Base-by-base conservation (phyloP, 2,888 invertebrate species). In the Sisyra terminalis region DNA sequence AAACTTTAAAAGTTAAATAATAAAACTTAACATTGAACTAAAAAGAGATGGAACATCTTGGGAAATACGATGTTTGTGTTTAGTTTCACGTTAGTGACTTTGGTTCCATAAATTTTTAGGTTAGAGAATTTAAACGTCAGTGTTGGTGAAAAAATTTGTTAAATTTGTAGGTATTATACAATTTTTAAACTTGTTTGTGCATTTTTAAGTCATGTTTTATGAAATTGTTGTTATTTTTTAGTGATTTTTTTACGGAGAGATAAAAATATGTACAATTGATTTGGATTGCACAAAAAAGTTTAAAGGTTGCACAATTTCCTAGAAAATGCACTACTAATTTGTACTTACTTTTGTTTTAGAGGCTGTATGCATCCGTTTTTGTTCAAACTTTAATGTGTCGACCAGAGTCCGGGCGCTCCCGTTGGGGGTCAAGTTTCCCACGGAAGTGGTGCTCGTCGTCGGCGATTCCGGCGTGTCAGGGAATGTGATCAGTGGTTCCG, bases 321-420 rank as follows among this genome's bases (percentile, higher is more conserved):
- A n/a, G 15, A 10, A 37, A 16, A 8, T 37, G 8, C 13, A 37
- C 5, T 16, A 8, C 8, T 11, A 13, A 4, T 15, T 11, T 9
- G 9, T 18, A 50, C 55, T 58, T 53, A 73, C 71, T 60, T 85
- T 79, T 1, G 84, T 82, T 52, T 77, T 76, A 24, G 75, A 75
- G 45, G 83, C 79, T 43, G 83, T 83, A 47, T 82, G 81, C 60
- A 78, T 78, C 51, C 82, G 75, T 56, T 85, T 86, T 60, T 87
- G 82, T 60, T 87, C 84, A 57, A 81, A 86, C 59, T 85, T 86
- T 49, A 86, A 66, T 44, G 80, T 80, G 55, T 83, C 76, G 47
- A 66, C 52, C 13, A 62, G 50, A 52, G 37, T 48, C 48, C 54
- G 55, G 39, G 48, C 54, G 31, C 57, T 54, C 68, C 56, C 58